These are phyloP conservation scores for Pseudorectes ferrugineus DNA, from an alignment of 2,113 vertebrate species.

Conservation along the genomic window DNA sequence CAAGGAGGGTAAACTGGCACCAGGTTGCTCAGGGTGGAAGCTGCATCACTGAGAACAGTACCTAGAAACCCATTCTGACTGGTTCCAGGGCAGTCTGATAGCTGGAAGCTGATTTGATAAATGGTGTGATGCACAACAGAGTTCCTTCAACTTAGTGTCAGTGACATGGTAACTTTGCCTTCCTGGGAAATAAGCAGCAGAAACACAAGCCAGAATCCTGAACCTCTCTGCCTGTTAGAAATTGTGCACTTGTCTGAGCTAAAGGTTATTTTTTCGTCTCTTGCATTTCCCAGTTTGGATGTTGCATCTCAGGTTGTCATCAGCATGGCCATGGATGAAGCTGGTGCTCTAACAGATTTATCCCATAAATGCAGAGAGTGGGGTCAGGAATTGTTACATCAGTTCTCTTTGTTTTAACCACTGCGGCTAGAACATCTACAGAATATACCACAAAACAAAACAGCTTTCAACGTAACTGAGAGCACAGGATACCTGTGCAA, in stretches of 20 bases:
- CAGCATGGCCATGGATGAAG: neutral
- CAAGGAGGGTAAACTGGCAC: neutral
- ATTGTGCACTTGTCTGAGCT: neutral
- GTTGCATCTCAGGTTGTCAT: neutral
- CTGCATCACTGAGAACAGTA: neutral
- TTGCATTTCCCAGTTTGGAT: neutral
- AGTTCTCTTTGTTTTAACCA: neutral
- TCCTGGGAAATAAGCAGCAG: neutral
- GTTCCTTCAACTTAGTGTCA: neutral
- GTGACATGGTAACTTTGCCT: neutral
- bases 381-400: neutral
- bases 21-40: neutral
- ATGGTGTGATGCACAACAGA: neutral
- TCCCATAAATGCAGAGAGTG: neutral
- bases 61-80: neutral
- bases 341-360: neutral
- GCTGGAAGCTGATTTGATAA: neutral
- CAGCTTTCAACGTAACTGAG: fast-evolving
- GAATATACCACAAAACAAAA: neutral
- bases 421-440: neutral
- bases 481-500: neutral
- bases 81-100: neutral
- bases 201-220: neutral
- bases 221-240: neutral
- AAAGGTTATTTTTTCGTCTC: neutral